These are phyloP conservation scores for Phyllostomus hastatus DNA, from an alignment of 2,113 vertebrate genomes.

Conservation along the genomic window DNA sequence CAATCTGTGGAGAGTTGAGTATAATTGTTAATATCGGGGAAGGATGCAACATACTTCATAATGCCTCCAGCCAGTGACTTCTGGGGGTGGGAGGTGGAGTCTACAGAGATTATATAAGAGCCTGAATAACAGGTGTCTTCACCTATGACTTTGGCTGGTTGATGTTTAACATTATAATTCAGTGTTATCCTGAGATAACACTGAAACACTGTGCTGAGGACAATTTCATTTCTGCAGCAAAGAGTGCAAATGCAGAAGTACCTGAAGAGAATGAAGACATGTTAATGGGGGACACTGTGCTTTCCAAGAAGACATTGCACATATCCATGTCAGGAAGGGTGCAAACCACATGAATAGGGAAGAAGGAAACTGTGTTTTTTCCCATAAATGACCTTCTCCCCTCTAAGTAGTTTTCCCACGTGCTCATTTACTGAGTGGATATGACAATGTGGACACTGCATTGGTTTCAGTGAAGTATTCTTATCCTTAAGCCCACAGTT, in stretches of 20 bases:
- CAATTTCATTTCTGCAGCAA: background rate
- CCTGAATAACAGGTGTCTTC: background rate
- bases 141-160: background rate
- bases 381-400: slow-evolving; percentile 42
- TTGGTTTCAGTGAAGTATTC: background rate
- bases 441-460: background rate
- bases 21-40: background rate
- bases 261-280: background rate
- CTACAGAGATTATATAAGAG: background rate
- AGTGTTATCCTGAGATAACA: background rate
- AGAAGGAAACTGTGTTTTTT: background rate
- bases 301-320: slow-evolving; percentile 44
- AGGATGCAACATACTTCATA: background rate
- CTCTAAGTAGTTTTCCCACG: slow-evolving; percentile 41
- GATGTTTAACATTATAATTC: background rate
- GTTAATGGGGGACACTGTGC: background rate
- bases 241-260: background rate
- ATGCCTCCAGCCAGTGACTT: background rate
- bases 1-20: background rate
- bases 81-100: background rate
- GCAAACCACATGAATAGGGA: slow-evolving; percentile 13
- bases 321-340: background rate
- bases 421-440: background rate
- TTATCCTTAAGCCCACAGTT: background rate
- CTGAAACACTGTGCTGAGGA: background rate